Percentiles rank a stretch among this genome's conserved stretches.
These are phyloP conservation scores for Leptopilina clavipes DNA, from an alignment of 1,140 invertebrate species.

Conservation along the genomic window DNA sequence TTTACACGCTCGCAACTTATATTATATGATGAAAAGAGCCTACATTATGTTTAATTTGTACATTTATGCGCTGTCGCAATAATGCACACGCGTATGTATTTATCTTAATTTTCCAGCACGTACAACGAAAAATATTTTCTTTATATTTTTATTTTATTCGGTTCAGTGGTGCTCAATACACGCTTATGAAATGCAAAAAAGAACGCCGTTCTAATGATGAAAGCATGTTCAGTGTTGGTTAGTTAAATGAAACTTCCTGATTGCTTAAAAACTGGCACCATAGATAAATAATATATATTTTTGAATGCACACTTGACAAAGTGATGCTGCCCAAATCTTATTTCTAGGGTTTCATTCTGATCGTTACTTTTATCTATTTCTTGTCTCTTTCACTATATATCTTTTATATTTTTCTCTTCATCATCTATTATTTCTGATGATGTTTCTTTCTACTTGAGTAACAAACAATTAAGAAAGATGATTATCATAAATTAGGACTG, in stretches of 20 bases:
- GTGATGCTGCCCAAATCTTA: slow-evolving; percentile 41
- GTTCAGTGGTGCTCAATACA: not conserved
- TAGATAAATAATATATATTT: not conserved
- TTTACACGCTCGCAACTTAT: not conserved
- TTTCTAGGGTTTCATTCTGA: not conserved
- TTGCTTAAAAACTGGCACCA: not conserved
- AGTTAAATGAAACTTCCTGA: not conserved
- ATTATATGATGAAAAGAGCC: not conserved
- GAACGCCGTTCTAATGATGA: not conserved
- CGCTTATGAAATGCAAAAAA: slow-evolving; percentile 19
- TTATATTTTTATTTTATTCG: slow-evolving; percentile 42
- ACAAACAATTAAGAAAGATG: not conserved
- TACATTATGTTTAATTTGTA: not conserved
- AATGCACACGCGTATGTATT: slow-evolving; percentile 28
- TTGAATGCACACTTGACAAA: slow-evolving; percentile 57
- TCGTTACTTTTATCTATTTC: slow-evolving; percentile 10
- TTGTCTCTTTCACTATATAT: slow-evolving; percentile 48
- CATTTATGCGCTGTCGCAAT: slow-evolving; percentile 24
- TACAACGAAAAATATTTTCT: slow-evolving; percentile 49
- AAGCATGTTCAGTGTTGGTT: not conserved
- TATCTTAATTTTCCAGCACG: slow-evolving; percentile 56
- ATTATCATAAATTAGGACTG: slow-evolving; percentile 60
- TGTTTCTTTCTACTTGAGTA: not conserved
- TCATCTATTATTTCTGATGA: slow-evolving; percentile 27
- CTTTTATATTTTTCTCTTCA: slow-evolving; percentile 41